Evolutionary conservation across 2,113 vertebrate species (phyloP).

Genomic region (Hippolais icterina): DNA sequence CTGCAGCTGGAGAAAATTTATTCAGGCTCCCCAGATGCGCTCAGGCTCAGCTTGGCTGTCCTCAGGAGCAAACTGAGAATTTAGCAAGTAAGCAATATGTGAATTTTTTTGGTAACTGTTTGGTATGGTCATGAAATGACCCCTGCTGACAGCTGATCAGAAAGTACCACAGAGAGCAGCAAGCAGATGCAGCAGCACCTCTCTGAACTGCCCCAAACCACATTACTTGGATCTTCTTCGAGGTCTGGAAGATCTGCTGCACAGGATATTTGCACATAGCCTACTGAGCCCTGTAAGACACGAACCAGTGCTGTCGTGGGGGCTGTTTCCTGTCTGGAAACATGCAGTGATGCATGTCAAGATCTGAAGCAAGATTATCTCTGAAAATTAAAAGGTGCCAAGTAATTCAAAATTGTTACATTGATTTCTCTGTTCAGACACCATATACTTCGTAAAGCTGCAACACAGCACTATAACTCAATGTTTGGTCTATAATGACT

Average conservation of each 20-base stretch:
- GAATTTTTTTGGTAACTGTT: background rate
- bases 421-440: constrained; percentile 14
- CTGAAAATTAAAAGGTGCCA: background rate
- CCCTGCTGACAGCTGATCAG: background rate
- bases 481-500: background rate
- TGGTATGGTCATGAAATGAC: background rate
- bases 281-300: background rate
- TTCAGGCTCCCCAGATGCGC: constrained; percentile 13
- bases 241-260: background rate
- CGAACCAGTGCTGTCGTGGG: background rate
- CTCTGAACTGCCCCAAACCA: background rate
- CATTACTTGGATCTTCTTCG: rapidly evolving
- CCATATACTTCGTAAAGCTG: background rate
- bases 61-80: constrained; percentile 4
- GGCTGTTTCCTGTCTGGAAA: background rate
- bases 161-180: background rate
- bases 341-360: background rate
- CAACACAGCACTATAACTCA: background rate
- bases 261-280: background rate
- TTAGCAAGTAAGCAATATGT: background rate
- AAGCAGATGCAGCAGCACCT: background rate
- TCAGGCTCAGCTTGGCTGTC: background rate
- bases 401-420: background rate
- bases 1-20: constrained; percentile 56
- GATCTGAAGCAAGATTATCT: constrained; percentile 9